Evolutionary conservation across 2,888 invertebrate species (phyloP).

Genomic region (Phalera bucephala): DNA sequence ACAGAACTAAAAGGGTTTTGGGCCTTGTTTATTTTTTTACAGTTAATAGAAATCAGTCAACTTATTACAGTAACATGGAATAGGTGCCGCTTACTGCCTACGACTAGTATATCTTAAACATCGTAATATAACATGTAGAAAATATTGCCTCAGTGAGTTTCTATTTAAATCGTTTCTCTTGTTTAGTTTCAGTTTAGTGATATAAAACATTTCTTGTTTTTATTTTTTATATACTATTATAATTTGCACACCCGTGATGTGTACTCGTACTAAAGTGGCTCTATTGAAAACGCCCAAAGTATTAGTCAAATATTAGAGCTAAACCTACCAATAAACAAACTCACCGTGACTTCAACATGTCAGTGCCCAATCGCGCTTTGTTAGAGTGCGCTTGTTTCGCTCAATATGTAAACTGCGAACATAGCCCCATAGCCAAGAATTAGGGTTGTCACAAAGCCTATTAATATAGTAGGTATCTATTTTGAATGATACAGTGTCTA

Average conservation of each 20-base stretch:
- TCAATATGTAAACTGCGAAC: slow-evolving; percentile 47
- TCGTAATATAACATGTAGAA: not conserved
- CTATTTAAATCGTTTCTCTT: not conserved
- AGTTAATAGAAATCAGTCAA: too few species aligned
- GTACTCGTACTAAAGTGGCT: slow-evolving; percentile 13
- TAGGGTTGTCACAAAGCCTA: not conserved
- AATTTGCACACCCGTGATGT: too few species aligned
- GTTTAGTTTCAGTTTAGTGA: too few species aligned
- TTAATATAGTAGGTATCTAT: too few species aligned
- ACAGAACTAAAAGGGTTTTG: too few species aligned
- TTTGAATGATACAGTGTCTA: too few species aligned
- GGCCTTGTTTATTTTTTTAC: too few species aligned
- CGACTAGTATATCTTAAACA: too few species aligned
- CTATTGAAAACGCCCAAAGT: slow-evolving; percentile 39
- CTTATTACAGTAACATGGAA: too few species aligned
- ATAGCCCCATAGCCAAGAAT: slow-evolving; percentile 55
- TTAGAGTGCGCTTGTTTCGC: slow-evolving; percentile 50
- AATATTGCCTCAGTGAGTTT: not conserved
- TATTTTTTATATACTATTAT: too few species aligned
- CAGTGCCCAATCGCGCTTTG: slow-evolving; percentile 61
- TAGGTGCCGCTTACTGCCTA: too few species aligned
- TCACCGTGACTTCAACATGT: slow-evolving; percentile 60
- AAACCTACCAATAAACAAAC: slow-evolving; percentile 61
- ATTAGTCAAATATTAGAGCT: slow-evolving; percentile 51
- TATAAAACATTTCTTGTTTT: too few species aligned